phyloP scores from a whole-genome alignment of 2,888 invertebrate species.

The Dermolepida albohirtum region DNA sequence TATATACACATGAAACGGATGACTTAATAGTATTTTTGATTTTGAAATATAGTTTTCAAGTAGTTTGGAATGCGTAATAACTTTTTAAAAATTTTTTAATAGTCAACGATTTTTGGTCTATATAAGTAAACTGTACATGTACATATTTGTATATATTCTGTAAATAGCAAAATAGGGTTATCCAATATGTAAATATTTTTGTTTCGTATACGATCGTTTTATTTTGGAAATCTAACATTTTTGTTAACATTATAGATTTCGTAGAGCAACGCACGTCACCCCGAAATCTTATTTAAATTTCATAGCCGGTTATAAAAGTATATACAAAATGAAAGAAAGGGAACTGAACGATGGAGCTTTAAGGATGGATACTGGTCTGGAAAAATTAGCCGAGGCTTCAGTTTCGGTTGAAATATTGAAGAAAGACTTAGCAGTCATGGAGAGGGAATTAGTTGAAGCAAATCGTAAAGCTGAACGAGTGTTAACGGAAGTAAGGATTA shows the following conservation, averaged over 20 bases:
- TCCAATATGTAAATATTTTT: slow-evolving; percentile 1
- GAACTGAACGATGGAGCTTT: slow-evolving; percentile 91
- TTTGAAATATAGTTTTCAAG: no score
- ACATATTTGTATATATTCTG: no score
- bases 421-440: slow-evolving; percentile 93
- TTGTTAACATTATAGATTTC: slow-evolving; percentile 70
- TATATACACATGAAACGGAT: no score
- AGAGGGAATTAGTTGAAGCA: slow-evolving; percentile 91
- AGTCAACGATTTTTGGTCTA: not conserved
- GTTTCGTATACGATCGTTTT: no score
- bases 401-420: slow-evolving; percentile 92
- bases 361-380: slow-evolving; percentile 95
- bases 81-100: not conserved
- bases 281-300: slow-evolving; percentile 97
- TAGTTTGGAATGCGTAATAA: no score
- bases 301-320: slow-evolving; percentile 93
- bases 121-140: not conserved
- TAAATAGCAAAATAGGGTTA: not conserved
- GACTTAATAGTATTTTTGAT: no score
- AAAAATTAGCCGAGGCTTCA: slow-evolving; percentile 95
- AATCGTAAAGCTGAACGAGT: slow-evolving; percentile 92
- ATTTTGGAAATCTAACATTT: not conserved
- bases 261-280: slow-evolving; percentile 95
- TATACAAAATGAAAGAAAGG: slow-evolving; percentile 89
- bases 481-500: slow-evolving; percentile 72